These are phyloP conservation scores for Proisotoma minuta DNA, from an alignment of 2,888 invertebrate species.

Conservation along the genomic window DNA sequence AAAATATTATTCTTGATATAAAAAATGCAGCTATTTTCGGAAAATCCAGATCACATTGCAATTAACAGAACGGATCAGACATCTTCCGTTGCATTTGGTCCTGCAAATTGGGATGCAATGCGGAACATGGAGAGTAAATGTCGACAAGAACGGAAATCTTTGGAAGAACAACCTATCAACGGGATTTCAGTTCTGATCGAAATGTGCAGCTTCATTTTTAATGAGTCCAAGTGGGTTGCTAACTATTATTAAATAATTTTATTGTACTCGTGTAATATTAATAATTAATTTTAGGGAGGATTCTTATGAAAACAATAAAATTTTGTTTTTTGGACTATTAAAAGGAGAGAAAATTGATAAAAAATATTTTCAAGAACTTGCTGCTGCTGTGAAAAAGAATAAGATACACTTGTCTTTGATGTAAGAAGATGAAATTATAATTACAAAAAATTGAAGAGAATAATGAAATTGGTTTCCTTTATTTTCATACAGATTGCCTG, in stretches of 20 bases:
- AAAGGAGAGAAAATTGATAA: constrained; percentile 18
- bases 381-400: constrained; percentile 10
- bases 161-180: not conserved
- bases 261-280: too few relatives aligned
- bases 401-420: constrained; percentile 25
- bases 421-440: constrained; percentile 18
- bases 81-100: constrained; percentile 13
- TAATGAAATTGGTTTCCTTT: not conserved
- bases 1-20: constrained; percentile 1
- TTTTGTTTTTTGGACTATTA: constrained; percentile 33
- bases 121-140: constrained; percentile 6
- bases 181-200: constrained; percentile 13
- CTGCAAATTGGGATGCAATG: constrained; percentile 23
- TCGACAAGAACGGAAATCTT: not conserved
- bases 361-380: constrained; percentile 20
- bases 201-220: constrained; percentile 14
- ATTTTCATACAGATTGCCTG: constrained; percentile 27
- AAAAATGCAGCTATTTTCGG: constrained; percentile 40
- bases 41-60: constrained; percentile 26
- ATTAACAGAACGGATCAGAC: constrained; percentile 22
- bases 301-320: constrained; percentile 27
- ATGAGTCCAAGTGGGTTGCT: constrained; percentile 22
- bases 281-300: constrained; percentile 31
- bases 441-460: not conserved
- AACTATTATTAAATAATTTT: not conserved